A percentile compares a stretch with the other conserved stretches of the same genome.
Conservation (phyloP, 1,140 invertebrate species). For the Tenebrio molitor region DNA sequence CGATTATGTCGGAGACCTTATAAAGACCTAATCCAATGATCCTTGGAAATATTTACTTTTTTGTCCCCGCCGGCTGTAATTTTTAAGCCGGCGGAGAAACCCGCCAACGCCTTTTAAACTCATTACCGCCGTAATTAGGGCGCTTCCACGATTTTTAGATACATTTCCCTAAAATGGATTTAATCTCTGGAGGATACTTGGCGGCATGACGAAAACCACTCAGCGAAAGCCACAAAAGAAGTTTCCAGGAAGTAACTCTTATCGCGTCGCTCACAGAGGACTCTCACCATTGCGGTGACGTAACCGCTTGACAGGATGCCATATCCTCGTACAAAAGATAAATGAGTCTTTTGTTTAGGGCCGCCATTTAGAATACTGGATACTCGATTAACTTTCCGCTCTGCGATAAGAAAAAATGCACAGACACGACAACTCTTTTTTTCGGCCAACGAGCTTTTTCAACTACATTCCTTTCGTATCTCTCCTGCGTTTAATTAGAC, state of each 20-base stretch:
- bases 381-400: conserved; percentile 26
- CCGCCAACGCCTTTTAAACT: conserved; percentile 44
- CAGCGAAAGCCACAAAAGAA: conserved; percentile 43
- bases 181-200: conserved; percentile 35
- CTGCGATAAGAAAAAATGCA: conserved; percentile 18
- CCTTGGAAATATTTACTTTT: conserved; percentile 57
- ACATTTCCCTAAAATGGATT: conserved; percentile 25
- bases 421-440: background rate
- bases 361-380: conserved; percentile 36
- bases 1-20: conserved; percentile 52
- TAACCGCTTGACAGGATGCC: conserved; percentile 43
- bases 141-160: conserved; percentile 21
- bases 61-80: conserved; percentile 46
- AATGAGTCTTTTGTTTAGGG: conserved; percentile 44
- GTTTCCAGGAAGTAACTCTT: conserved; percentile 46
- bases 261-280: conserved; percentile 41
- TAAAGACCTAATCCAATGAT: conserved; percentile 58
- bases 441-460: conserved; percentile 1
- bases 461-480: background rate
- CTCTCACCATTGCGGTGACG: conserved; percentile 35
- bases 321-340: conserved; percentile 46
- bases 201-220: conserved; percentile 42
- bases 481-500: conserved; percentile 3
- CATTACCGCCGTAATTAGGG: conserved; percentile 27
- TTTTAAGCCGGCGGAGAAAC: conserved; percentile 51